Evolutionary conservation across 2,888 invertebrate species (phyloP).

Genomic region (Heteromurus nitidus): DNA sequence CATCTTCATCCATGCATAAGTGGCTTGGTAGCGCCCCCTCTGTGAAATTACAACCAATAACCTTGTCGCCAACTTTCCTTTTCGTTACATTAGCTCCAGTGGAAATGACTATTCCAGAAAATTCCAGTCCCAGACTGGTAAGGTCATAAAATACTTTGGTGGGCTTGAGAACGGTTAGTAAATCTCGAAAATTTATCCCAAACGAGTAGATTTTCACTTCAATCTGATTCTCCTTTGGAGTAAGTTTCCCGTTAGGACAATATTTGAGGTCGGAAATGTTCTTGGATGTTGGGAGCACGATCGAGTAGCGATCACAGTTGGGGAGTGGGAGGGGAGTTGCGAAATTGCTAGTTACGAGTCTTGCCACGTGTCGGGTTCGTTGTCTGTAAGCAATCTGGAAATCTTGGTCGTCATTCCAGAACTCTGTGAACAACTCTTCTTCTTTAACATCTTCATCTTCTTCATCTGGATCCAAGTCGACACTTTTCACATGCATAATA

Average conservation of each 20-base stretch:
- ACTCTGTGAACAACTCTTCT: conserved; percentile 50
- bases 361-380: conserved; percentile 45
- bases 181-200: conserved; percentile 65
- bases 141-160: conserved; percentile 58
- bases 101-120: conserved; percentile 51
- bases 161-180: conserved; percentile 63
- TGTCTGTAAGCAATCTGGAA: conserved; percentile 59
- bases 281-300: conserved; percentile 53
- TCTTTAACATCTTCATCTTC: conserved; percentile 25
- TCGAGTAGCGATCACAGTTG: conserved; percentile 51
- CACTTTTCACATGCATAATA: conserved; percentile 53
- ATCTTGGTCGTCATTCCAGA: conserved; percentile 64
- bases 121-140: conserved; percentile 62
- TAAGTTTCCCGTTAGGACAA: too few relatives aligned
- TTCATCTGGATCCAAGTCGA: conserved; percentile 64
- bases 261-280: conserved; percentile 60
- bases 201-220: conserved; percentile 62
- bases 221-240: conserved; percentile 39
- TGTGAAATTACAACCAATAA: conserved; percentile 57
- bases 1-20: conserved; percentile 38
- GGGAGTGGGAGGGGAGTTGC: conserved; percentile 50
- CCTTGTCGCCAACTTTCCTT: conserved; percentile 59
- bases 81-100: conserved; percentile 44
- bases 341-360: conserved; percentile 44
- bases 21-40: conserved; percentile 64